phyloP scores from a whole-genome alignment of 2,797 vertebrate species.

The Paratrypauchen microcephalus region DNA sequence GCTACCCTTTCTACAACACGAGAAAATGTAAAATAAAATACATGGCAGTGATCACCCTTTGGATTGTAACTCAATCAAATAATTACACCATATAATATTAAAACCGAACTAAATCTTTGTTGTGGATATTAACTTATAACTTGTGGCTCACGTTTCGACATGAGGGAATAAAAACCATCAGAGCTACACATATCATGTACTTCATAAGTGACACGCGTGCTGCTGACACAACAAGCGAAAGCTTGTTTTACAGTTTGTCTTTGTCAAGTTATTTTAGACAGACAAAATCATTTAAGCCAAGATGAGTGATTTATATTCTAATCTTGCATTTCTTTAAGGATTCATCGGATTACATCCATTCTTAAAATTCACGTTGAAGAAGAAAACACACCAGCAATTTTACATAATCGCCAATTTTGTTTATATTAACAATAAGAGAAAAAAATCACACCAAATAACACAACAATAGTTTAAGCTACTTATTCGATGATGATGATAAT shows the following conservation, averaged over 20 bases:
- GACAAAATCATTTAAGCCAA: background rate
- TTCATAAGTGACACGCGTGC: conserved; percentile 54
- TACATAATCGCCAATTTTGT: conserved; percentile 31
- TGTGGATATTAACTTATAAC: conserved; percentile 72
- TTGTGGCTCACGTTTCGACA: conserved; percentile 64
- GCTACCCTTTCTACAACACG: background rate
- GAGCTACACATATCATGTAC: conserved; percentile 60
- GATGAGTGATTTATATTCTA: background rate
- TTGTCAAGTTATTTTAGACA: conserved; percentile 35
- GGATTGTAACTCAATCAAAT: background rate
- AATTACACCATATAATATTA: conserved; percentile 10
- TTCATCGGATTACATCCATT: background rate
- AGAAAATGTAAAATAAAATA: background rate
- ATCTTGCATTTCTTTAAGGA: background rate
- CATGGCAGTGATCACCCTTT: background rate
- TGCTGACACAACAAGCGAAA: conserved; percentile 53
- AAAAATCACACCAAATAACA: conserved; percentile 6
- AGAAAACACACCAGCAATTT: conserved; percentile 29
- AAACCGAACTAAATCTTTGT: conserved; percentile 58
- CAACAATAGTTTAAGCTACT: conserved; percentile 1
- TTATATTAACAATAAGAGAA: conserved; percentile 8
- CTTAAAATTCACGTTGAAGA: conserved; percentile 1
- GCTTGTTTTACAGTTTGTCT: conserved; percentile 48
- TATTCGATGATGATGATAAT: conserved; percentile 4
- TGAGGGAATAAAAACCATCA: conserved; percentile 52